Evolutionary conservation across 2,113 vertebrate species (phyloP), one percentile per base, ranked within the genome.

Genomic region (Xiphias gladius): DNA sequence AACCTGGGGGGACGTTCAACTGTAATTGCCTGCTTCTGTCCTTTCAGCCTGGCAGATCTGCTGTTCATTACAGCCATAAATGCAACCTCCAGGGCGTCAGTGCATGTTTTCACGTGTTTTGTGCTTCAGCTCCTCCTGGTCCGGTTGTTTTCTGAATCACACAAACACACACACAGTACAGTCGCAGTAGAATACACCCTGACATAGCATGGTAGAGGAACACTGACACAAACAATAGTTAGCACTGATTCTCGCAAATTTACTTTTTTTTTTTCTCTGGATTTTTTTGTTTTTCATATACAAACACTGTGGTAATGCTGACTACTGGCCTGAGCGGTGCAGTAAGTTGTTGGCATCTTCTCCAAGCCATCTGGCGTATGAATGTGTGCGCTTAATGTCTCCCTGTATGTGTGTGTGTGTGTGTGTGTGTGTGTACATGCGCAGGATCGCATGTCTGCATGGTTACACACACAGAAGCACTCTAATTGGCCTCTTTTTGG

Each of bases 11-110:
- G 88, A 87, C 69, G 24, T 89, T 89, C 75, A 76, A 39, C 87
- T 69, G 80, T 93, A 93, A 94, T 93, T 92, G 90, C 85, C 74
- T 85, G 78, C 83, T 91, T 91, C 90, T 89, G 88, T 92, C 84
- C 92, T 90, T 92, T 87, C 87, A 87, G 88, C 85, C 57, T 70
- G 55, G 86, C 81, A 86, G 82, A 92, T 92, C 88, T 91, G 86
- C 83, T 92, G 86, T 88, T 94, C 87, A 88, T 94, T 92, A 93
- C 80, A 41, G 72, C 69, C 58, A 43, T 87, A 87, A 89, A 89
- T 87, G 76, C 74, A 41, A 63, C 82, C 86, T 87, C 75, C 76
- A 74, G 89, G 85, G 90, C 87, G 85, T 50, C 61, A 0, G 32
- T 70, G 77, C 82, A 52, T 76, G 39, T 82, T 54, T 82, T 75